These are phyloP conservation scores for Okapia johnstoni DNA, from an alignment of 2,113 vertebrate genomes.

Conservation along the genomic window DNA sequence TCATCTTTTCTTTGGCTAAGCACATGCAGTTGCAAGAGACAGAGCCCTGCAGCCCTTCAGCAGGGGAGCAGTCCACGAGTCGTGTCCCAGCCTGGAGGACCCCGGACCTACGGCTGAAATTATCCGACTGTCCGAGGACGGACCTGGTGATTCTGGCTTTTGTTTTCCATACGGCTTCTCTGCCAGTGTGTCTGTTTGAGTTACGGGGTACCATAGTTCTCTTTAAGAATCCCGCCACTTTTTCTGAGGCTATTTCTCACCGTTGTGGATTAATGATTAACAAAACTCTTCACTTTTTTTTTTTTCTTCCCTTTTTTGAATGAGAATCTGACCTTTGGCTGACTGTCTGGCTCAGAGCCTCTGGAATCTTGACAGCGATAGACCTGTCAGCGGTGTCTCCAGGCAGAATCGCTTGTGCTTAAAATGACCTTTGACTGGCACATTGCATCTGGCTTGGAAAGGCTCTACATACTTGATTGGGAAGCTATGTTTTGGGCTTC, in stretches of 20 bases:
- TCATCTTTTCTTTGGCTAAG: not conserved
- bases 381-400: not conserved
- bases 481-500: not conserved
- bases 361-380: not conserved
- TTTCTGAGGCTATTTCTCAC: not conserved
- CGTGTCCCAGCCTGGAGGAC: not conserved
- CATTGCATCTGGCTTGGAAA: not conserved
- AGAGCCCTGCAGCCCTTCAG: not conserved
- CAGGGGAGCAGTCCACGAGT: accelerated
- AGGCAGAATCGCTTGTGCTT: not conserved
- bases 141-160: not conserved
- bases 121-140: not conserved
- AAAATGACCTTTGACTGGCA: not conserved
- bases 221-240: not conserved
- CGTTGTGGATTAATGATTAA: not conserved
- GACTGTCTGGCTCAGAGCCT: not conserved
- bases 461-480: not conserved
- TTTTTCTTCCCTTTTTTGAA: not conserved
- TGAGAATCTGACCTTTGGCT: not conserved
- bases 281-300: not conserved
- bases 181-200: not conserved
- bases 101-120: not conserved
- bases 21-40: accelerated
- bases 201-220: not conserved
- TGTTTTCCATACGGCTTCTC: not conserved